Evolutionary conservation across 2,888 invertebrate genomes (phyloP).

Genomic region (Tipula unca): DNA sequence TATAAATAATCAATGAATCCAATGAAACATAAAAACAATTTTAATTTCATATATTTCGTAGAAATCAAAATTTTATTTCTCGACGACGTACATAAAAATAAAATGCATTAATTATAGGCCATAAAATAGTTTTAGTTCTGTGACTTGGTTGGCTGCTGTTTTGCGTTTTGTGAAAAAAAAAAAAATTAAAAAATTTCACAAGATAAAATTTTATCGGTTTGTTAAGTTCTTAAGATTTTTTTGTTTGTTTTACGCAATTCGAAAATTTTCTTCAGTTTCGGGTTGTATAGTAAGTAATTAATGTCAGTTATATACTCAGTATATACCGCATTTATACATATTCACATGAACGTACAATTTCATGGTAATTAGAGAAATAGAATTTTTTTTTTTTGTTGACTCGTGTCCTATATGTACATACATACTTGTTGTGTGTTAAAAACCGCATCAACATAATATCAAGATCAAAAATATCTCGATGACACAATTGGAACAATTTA

Average conservation of each 20-base stretch:
- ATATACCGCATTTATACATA: neutral
- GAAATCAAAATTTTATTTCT: neutral
- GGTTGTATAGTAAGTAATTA: neutral
- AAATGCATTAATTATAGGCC: neutral
- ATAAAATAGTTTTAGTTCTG: neutral
- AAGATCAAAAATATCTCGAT: neutral
- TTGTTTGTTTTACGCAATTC: neutral
- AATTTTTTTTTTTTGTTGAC: neutral
- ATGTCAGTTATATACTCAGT: neutral
- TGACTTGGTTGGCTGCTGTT: neutral
- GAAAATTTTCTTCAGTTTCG: neutral
- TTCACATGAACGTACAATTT: neutral
- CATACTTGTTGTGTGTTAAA: neutral
- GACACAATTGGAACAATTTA: slow-evolving; percentile 8
- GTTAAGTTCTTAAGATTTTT: neutral
- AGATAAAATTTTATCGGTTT: neutral
- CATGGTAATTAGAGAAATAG: neutral
- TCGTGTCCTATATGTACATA: neutral
- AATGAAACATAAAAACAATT: neutral
- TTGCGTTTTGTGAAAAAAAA: neutral
- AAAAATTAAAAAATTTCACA: neutral
- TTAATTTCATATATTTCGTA: neutral
- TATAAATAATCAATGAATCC: neutral
- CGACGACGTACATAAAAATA: neutral
- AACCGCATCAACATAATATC: neutral